These are phyloP conservation scores for Pyrgilauda ruficollis DNA, from an alignment of 2,113 vertebrate species.

Conservation along the genomic window DNA sequence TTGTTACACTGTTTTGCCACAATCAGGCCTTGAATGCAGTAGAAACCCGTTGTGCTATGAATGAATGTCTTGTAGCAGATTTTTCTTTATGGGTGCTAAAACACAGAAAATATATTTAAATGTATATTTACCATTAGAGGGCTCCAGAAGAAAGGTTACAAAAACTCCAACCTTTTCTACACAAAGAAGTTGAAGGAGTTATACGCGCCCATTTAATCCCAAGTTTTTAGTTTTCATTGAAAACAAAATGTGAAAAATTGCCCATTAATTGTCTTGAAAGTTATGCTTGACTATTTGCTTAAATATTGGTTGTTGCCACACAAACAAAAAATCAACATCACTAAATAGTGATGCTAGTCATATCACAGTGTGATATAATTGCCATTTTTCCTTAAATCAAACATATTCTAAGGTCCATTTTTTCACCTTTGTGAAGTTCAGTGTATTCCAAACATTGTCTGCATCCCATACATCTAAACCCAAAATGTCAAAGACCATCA, in stretches of 20 bases:
- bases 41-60: neutral
- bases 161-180: fast-evolving
- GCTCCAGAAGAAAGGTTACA: neutral
- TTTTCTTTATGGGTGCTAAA: neutral
- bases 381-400: neutral
- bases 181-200: neutral
- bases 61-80: neutral
- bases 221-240: neutral
- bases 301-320: neutral
- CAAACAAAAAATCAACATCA: neutral
- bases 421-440: neutral
- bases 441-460: neutral
- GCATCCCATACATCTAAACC: neutral
- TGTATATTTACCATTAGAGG: neutral
- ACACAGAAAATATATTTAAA: neutral
- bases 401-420: neutral
- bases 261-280: neutral
- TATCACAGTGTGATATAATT: neutral
- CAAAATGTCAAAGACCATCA: neutral
- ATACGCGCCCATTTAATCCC: neutral
- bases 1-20: neutral
- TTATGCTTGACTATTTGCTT: neutral
- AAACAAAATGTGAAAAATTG: neutral
- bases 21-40: neutral
- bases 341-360: neutral